Evolutionary conservation across 2,113 vertebrate genomes (phyloP).

Genomic region (Eptesicus fuscus): DNA sequence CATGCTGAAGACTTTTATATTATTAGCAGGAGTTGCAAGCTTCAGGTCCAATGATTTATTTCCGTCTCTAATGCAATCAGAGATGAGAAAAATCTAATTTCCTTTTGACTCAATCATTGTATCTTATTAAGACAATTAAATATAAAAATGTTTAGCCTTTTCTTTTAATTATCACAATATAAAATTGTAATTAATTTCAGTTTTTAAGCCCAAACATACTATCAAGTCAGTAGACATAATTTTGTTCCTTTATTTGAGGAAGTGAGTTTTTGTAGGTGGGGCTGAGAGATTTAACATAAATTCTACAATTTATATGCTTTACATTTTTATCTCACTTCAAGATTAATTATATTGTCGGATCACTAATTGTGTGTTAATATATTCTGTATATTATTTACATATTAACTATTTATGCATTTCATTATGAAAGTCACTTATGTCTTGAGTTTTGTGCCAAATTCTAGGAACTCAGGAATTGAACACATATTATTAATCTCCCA

Average conservation of each 20-base stretch:
- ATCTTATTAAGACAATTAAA: not conserved
- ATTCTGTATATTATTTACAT: not conserved
- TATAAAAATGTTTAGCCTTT: not conserved
- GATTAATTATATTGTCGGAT: not conserved
- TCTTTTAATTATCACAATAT: not conserved
- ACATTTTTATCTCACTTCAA: not conserved
- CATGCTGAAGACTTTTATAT: not conserved
- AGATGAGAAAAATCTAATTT: not conserved
- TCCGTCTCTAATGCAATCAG: not conserved
- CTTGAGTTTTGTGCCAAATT: not conserved
- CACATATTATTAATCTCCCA: not conserved
- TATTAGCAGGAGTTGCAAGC: not conserved
- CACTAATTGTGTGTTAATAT: not conserved
- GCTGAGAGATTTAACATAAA: not conserved
- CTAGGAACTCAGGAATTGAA: not conserved
- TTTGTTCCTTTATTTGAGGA: not conserved
- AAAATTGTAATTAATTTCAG: not conserved
- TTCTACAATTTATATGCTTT: not conserved
- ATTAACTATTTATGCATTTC: not conserved
- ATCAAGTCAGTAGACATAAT: not conserved
- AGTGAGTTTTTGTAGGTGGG: not conserved
- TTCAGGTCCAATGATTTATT: not conserved
- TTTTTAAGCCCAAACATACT: not conserved
- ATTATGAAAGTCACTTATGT: not conserved
- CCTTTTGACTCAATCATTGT: not conserved